phyloP scores from a whole-genome alignment of 2,888 invertebrate genomes.

The Sepiola atlantica region DNA sequence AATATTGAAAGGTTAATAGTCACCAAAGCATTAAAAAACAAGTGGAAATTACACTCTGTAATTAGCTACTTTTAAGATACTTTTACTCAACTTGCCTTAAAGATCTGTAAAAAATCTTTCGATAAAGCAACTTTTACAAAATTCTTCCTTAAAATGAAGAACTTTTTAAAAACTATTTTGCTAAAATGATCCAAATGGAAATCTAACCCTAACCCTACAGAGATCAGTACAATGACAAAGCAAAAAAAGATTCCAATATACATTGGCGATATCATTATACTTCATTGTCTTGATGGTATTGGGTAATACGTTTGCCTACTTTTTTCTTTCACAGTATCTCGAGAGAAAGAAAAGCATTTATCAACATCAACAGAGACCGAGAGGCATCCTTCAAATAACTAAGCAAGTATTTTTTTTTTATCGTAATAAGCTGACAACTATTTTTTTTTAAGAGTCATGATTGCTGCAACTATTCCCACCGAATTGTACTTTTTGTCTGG shows the following conservation, averaged over 20 bases:
- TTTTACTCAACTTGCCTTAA: background rate
- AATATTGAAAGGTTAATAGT: no score
- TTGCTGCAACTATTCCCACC: background rate
- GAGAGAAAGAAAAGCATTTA: background rate
- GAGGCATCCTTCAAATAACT: background rate
- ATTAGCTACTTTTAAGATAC: background rate
- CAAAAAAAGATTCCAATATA: background rate
- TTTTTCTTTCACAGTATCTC: background rate
- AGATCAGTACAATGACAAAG: background rate
- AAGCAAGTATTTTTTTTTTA: background rate
- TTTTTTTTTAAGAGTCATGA: background rate
- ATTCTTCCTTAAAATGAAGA: no score
- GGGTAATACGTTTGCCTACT: background rate
- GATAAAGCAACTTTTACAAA: background rate
- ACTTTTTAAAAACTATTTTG: background rate
- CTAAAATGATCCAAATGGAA: background rate
- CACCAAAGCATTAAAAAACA: no score
- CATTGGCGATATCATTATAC: background rate
- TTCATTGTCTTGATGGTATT: background rate
- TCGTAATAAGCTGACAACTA: background rate
- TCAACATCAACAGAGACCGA: no score
- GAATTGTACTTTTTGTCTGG: background rate
- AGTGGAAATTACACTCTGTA: no score
- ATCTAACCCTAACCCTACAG: background rate
- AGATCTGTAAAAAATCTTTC: background rate